phyloP scores from a whole-genome alignment of 1,140 invertebrate genomes.

The Hyphantria cunea region DNA sequence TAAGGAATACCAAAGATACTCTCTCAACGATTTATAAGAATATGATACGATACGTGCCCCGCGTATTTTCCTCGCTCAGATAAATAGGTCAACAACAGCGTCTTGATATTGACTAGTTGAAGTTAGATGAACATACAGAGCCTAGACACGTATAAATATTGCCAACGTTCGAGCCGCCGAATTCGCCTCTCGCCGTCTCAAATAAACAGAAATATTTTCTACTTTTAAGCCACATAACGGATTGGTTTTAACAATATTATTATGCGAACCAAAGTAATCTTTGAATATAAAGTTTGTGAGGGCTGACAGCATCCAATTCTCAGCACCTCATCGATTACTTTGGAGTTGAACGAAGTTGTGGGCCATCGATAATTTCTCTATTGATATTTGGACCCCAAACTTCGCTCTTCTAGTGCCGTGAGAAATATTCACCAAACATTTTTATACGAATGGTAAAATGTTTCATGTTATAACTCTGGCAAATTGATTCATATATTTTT shows the following conservation, averaged over 20 bases:
- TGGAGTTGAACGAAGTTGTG: slow-evolving; percentile 36
- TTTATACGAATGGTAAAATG: slow-evolving; percentile 15
- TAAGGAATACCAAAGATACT: too few relatives aligned
- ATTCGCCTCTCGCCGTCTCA: not conserved
- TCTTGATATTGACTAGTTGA: too few relatives aligned
- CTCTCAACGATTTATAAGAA: too few relatives aligned
- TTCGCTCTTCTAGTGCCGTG: slow-evolving; percentile 1
- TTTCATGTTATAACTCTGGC: not conserved
- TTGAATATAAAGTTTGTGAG: slow-evolving; percentile 31
- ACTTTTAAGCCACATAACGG: not conserved
- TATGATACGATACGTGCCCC: too few relatives aligned
- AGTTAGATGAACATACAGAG: too few relatives aligned
- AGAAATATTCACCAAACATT: slow-evolving; percentile 20
- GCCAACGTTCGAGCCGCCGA: not conserved
- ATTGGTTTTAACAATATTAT: slow-evolving; percentile 25
- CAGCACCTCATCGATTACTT: slow-evolving; percentile 51
- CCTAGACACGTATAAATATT: too few relatives aligned
- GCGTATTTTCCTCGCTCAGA: too few relatives aligned
- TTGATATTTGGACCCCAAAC: slow-evolving; percentile 41
- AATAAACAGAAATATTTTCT: not conserved
- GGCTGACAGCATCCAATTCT: slow-evolving; percentile 26
- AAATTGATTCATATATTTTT: slow-evolving; percentile 10
- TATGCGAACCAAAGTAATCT: slow-evolving; percentile 21
- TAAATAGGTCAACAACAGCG: too few relatives aligned
- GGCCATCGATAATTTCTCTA: slow-evolving; percentile 45